phyloP scores from a whole-genome alignment of 1,140 invertebrate species.

The Lordiphosa stackelbergi region DNA sequence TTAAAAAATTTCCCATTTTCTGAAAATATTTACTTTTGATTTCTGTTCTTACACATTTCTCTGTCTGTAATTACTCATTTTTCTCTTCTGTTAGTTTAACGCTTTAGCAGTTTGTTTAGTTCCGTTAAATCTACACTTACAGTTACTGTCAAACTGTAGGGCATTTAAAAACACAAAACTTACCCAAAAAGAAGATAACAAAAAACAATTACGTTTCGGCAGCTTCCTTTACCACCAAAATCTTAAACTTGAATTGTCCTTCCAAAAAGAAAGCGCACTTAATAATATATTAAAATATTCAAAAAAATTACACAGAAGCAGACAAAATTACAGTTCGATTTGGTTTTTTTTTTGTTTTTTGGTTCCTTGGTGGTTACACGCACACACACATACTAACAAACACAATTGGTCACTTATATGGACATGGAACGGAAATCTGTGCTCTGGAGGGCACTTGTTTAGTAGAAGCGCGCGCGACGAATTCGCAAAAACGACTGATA shows the following conservation, averaged over 20 bases:
- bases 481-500: conserved; percentile 73
- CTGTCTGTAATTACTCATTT: conserved; percentile 1
- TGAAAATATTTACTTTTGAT: too few species aligned
- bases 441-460: conserved; percentile 20
- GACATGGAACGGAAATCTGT: conserved; percentile 45
- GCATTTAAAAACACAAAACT: conserved; percentile 29
- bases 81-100: conserved; percentile 17
- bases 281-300: conserved; percentile 64
- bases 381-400: conserved; percentile 11
- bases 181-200: conserved; percentile 32
- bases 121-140: conserved; percentile 2
- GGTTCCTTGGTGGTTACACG: background rate
- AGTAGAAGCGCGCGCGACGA: conserved; percentile 55
- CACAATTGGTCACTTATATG: conserved; percentile 33
- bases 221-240: conserved; percentile 26
- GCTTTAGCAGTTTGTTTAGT: conserved; percentile 9
- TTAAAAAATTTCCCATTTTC: too few species aligned
- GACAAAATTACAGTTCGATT: conserved; percentile 58
- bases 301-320: conserved; percentile 23
- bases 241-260: conserved; percentile 67
- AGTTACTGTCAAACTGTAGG: conserved; percentile 35
- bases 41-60: conserved; percentile 11
- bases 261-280: conserved; percentile 49
- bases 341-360: conserved; percentile 16
- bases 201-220: conserved; percentile 24